Percentiles rank a stretch among this genome's conserved stretches.
Evolutionary conservation across 2,113 vertebrate species (phyloP).

Genomic region (Dipodomys merriami): DNA sequence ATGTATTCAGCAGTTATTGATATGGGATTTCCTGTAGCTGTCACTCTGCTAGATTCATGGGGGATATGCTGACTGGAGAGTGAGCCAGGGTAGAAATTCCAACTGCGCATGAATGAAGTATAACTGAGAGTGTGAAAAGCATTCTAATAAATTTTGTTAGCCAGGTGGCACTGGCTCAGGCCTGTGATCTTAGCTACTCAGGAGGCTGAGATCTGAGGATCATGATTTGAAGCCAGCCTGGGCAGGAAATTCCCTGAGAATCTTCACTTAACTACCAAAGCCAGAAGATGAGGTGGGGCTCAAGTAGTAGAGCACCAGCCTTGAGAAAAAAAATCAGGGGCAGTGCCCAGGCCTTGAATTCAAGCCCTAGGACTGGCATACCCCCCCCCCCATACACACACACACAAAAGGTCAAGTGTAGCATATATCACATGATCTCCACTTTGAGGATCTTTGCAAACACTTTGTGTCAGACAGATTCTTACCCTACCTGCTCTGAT

Average conservation of each 20-base stretch:
- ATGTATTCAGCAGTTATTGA: neutral
- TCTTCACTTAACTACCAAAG: no score
- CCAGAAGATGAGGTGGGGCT: no score
- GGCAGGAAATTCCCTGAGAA: no score
- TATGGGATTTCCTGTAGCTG: neutral
- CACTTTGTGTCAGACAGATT: neutral
- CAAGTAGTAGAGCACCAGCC: no score
- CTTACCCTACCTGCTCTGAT: neutral
- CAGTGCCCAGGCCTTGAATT: no score
- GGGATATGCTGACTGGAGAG: conserved; percentile 21
- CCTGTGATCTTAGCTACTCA: no score
- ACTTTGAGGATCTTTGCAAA: neutral
- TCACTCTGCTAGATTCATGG: neutral
- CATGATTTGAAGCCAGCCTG: no score
- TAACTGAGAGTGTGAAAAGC: neutral
- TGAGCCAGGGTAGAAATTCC: neutral
- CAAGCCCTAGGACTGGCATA: no score
- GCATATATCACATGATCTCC: neutral
- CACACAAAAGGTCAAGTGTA: neutral
- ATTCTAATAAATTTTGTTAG: neutral
- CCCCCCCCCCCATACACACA: no score
- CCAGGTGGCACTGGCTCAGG: no score
- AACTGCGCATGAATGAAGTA: neutral
- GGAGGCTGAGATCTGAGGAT: no score
- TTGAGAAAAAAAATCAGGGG: no score